Evolutionary conservation across 2,113 vertebrate genomes (phyloP).

Genomic region (Takifugu flavidus): DNA sequence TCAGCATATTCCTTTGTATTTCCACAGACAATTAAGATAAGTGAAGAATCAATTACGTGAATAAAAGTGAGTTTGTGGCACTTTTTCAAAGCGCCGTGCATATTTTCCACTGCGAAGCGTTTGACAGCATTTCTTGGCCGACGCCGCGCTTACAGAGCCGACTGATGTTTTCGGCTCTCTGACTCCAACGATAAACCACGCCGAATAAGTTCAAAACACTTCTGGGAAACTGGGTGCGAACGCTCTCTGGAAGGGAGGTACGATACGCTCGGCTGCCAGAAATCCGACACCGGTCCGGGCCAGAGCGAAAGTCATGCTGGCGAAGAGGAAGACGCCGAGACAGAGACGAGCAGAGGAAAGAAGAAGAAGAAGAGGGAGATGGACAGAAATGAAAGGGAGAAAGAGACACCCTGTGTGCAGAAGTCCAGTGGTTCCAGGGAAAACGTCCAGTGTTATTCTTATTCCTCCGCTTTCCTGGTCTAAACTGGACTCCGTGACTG

Average conservation of each 20-base stretch:
- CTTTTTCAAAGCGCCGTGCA: not conserved
- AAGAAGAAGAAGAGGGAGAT: not conserved
- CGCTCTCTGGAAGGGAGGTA: constrained; percentile 10
- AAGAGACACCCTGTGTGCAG: constrained; percentile 8
- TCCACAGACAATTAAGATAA: not conserved
- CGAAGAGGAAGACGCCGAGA: constrained; percentile 10
- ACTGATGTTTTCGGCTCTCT: constrained; percentile 13
- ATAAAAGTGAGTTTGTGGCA: not conserved
- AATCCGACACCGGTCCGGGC: constrained; percentile 21
- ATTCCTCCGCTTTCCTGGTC: constrained; percentile 39
- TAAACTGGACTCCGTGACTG: constrained; percentile 25
- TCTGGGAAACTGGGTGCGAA: constrained; percentile 48
- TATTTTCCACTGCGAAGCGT: constrained; percentile 7
- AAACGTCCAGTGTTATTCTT: constrained; percentile 57
- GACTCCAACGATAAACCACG: constrained; percentile 24
- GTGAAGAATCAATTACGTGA: not conserved
- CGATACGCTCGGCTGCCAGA: constrained; percentile 24
- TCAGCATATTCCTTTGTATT: not conserved
- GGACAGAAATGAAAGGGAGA: constrained; percentile 23
- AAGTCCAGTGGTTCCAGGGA: constrained; percentile 42
- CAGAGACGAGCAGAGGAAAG: constrained; percentile 2
- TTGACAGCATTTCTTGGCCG: constrained; percentile 11
- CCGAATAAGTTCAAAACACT: constrained; percentile 27
- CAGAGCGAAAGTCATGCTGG: constrained; percentile 22
- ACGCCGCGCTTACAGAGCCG: constrained; percentile 1